Evolutionary conservation across 2,797 vertebrate genomes (phyloP).

Genomic region (Hapalemur alaotrensis): DNA sequence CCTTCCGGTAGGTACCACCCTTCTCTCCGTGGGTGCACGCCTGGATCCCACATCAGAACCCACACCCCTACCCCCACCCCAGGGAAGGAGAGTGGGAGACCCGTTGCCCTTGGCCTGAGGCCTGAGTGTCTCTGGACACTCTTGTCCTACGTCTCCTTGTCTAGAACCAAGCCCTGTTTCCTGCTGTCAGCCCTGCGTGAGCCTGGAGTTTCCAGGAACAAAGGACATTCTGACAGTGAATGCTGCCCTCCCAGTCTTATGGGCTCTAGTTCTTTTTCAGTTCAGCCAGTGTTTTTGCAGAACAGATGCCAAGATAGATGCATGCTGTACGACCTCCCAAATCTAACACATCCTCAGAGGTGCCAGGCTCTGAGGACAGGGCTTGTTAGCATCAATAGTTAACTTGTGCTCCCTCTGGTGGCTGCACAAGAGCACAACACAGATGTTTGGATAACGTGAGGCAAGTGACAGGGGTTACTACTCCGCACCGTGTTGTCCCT

Average conservation of each 20-base stretch:
- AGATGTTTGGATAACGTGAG: fast-evolving
- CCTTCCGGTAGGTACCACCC: fast-evolving
- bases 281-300: background rate
- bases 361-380: background rate
- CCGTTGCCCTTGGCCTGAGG: background rate
- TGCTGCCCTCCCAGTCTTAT: background rate
- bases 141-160: background rate
- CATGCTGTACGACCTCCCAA: background rate
- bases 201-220: background rate
- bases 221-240: background rate
- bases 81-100: background rate
- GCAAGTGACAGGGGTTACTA: fast-evolving
- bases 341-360: background rate
- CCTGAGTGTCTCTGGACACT: background rate
- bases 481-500: background rate
- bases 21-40: background rate
- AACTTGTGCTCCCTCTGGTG: constrained; percentile 67
- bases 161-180: too few species aligned
- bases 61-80: fast-evolving
- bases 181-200: fast-evolving
- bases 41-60: background rate
- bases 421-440: background rate
- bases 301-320: background rate
- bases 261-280: background rate
- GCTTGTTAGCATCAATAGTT: background rate